Conservation (phyloP, 2,888 invertebrate genomes). For the Bruchidius siliquastri region DNA sequence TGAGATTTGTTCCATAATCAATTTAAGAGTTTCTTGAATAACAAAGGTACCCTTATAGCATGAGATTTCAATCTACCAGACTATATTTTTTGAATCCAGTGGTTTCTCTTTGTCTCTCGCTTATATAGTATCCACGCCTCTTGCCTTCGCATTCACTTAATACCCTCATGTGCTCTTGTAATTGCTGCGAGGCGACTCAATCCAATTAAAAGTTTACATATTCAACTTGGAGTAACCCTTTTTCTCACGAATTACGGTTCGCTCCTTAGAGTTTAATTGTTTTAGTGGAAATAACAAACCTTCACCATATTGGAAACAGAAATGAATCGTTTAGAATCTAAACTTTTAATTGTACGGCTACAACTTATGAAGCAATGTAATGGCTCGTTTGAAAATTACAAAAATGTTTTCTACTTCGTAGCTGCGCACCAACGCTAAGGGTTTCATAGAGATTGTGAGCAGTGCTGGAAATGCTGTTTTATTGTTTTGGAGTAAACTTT, state of each 20-base stretch:
- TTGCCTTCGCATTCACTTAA: neutral
- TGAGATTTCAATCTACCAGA: too few species aligned
- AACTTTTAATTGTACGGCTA: neutral
- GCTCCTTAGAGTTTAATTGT: neutral
- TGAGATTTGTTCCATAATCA: too few species aligned
- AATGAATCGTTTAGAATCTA: neutral
- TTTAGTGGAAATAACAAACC: neutral
- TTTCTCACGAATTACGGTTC: neutral
- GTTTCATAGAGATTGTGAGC: neutral
- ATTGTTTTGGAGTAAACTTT: neutral
- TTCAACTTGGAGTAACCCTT: neutral
- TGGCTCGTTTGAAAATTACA: neutral
- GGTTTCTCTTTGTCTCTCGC: neutral
- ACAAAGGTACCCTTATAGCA: too few species aligned
- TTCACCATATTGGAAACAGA: neutral
- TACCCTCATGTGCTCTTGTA: neutral
- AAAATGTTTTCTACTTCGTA: neutral
- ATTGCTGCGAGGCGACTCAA: neutral
- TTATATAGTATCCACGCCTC: neutral
- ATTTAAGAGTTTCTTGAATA: too few species aligned
- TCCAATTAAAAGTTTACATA: neutral
- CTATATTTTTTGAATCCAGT: too few species aligned
- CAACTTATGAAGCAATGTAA: neutral
- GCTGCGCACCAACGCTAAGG: neutral
- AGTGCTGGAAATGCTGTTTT: neutral